phyloP scores from a whole-genome alignment of 1,140 invertebrate species.

The Berghia stephanieae region DNA sequence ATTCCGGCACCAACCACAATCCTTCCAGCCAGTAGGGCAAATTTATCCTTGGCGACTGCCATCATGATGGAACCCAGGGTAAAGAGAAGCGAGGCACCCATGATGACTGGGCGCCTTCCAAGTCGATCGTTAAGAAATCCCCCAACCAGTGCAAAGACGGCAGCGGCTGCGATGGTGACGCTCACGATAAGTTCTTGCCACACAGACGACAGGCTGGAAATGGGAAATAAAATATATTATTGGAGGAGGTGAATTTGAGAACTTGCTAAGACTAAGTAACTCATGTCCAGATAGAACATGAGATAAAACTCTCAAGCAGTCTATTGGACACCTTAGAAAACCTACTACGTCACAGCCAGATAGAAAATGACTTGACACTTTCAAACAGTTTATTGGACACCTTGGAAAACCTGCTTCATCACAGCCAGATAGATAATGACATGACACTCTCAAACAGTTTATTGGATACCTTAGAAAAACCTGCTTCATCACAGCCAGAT shows the following conservation, averaged over 20 bases:
- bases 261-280: constrained; percentile 76
- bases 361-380: constrained; percentile 57
- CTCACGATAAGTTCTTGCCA: constrained; percentile 73
- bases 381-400: constrained; percentile 44
- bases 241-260: constrained; percentile 75
- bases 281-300: constrained; percentile 66
- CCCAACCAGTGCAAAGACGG: constrained; percentile 70
- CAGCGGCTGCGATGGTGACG: constrained; percentile 67
- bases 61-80: constrained; percentile 71
- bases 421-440: constrained; percentile 49
- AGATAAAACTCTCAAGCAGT: too few relatives aligned
- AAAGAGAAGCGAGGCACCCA: constrained; percentile 72
- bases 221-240: constrained; percentile 70
- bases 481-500: too few relatives aligned
- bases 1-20: constrained; percentile 73
- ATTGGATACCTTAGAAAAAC: constrained; percentile 41
- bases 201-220: constrained; percentile 63
- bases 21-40: constrained; percentile 70
- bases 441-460: constrained; percentile 55
- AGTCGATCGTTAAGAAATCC: constrained; percentile 69
- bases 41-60: constrained; percentile 68
- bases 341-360: too few relatives aligned
- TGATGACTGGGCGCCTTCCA: constrained; percentile 71
- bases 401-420: constrained; percentile 54
- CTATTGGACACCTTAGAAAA: too few relatives aligned